Conservation (phyloP, 2,888 invertebrate species). For the Cylindroiulus punctatus region DNA sequence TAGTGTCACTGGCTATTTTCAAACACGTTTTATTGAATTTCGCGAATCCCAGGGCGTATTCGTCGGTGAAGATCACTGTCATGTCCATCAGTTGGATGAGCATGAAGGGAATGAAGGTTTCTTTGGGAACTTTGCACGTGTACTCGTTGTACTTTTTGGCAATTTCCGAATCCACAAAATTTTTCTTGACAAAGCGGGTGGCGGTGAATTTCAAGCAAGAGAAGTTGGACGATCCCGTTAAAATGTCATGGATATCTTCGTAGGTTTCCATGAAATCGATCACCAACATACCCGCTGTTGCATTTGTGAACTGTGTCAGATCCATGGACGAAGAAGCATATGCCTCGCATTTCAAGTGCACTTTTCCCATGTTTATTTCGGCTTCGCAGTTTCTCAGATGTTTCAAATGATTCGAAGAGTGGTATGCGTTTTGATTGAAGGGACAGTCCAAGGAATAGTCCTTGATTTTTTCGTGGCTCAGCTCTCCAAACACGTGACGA, state of each 20-base stretch:
- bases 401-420: not conserved
- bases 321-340: conserved; percentile 37
- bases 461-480: not conserved
- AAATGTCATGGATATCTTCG: not conserved
- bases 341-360: not conserved
- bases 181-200: not conserved
- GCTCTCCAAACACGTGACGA: not conserved
- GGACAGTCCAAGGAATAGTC: not conserved
- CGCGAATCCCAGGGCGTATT: not conserved
- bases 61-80: not conserved
- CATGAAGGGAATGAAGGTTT: conserved; percentile 39
- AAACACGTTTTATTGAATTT: not conserved
- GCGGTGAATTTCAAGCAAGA: conserved; percentile 15
- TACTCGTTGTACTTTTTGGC: not conserved
- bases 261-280: conserved; percentile 35
- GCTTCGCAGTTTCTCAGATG: not conserved
- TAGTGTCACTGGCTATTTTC: not conserved
- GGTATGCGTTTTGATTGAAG: not conserved
- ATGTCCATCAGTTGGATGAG: conserved; percentile 25
- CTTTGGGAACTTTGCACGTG: not conserved
- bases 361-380: not conserved
- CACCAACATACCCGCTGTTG: conserved; percentile 18
- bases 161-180: conserved; percentile 2
- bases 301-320: not conserved
- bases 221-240: not conserved